A percentile compares a stretch with the other conserved stretches of the same genome.
These are phyloP conservation scores for Chaitophorus viminalis DNA, from an alignment of 2,888 invertebrate genomes.

Conservation along the genomic window DNA sequence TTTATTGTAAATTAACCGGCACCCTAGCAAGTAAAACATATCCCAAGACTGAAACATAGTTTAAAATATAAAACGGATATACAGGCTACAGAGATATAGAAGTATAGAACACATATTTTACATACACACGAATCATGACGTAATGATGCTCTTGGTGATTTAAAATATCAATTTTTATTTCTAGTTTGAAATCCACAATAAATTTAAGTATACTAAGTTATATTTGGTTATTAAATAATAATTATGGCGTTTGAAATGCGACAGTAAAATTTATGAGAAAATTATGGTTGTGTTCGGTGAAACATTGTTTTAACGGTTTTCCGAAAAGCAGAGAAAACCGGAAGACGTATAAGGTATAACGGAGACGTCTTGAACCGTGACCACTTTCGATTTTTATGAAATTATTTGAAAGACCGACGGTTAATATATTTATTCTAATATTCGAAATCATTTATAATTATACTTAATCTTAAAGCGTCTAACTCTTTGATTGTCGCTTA, in stretches of 20 bases:
- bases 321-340: slow-evolving; percentile 57
- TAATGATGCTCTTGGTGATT: not conserved
- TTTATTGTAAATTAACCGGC: not conserved
- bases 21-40: not conserved
- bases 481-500: slow-evolving; percentile 14
- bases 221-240: not conserved
- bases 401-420: slow-evolving; percentile 2
- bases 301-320: slow-evolving; percentile 48
- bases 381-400: slow-evolving; percentile 59
- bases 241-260: slow-evolving; percentile 7
- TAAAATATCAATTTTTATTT: slow-evolving; percentile 5
- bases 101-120: too few relatives aligned
- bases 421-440: slow-evolving; percentile 17
- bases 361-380: slow-evolving; percentile 53
- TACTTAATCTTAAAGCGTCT: not conserved
- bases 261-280: slow-evolving; percentile 11
- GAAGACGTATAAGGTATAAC: slow-evolving; percentile 33
- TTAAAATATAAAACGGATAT: not conserved
- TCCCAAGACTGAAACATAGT: not conserved
- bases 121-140: slow-evolving; percentile 7
- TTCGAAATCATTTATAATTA: slow-evolving; percentile 21
- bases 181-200: not conserved
- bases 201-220: not conserved
- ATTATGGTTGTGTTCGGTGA: slow-evolving; percentile 14
- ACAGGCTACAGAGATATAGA: too few relatives aligned